A percentile compares a stretch with the other conserved stretches of the same genome.
Conservation (phyloP, 2,888 invertebrate genomes). For the Drepana falcataria region DNA sequence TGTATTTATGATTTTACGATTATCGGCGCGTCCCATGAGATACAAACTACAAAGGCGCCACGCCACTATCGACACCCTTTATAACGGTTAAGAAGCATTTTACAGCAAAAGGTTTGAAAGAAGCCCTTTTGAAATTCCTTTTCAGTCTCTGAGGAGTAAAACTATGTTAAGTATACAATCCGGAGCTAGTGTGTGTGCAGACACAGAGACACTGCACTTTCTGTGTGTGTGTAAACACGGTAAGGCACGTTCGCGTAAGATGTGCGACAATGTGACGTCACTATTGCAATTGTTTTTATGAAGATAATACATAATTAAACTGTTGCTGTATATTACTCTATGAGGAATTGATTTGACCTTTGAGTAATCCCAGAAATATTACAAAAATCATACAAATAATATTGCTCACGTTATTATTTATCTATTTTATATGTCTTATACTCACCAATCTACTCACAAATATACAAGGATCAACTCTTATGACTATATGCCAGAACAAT, state of each 20-base stretch:
- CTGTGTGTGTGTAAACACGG: conserved; percentile 3
- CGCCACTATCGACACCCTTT: conserved; percentile 51
- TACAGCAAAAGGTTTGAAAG: conserved; percentile 66
- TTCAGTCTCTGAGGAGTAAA: conserved; percentile 68
- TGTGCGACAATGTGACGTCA: conserved; percentile 43
- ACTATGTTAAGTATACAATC: conserved; percentile 48
- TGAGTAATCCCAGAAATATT: too few species aligned
- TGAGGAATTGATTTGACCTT: too few species aligned
- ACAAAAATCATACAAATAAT: too few species aligned
- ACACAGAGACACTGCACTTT: conserved; percentile 25
- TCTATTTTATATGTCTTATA: too few species aligned
- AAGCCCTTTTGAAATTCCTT: conserved; percentile 70
- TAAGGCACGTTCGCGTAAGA: conserved; percentile 34
- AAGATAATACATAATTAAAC: not conserved
- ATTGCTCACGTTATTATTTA: too few species aligned
- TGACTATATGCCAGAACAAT: too few species aligned
- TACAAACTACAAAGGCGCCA: conserved; percentile 50
- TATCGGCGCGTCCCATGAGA: conserved; percentile 37
- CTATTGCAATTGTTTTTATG: conserved; percentile 17
- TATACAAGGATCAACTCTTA: too few species aligned
- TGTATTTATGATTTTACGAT: conserved; percentile 45
- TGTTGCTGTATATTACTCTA: too few species aligned
- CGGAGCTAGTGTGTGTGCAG: conserved; percentile 41
- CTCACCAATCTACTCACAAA: too few species aligned
- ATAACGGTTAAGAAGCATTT: conserved; percentile 56